phyloP scores from a whole-genome alignment of 2,113 vertebrate genomes.

The Damaliscus lunatus region DNA sequence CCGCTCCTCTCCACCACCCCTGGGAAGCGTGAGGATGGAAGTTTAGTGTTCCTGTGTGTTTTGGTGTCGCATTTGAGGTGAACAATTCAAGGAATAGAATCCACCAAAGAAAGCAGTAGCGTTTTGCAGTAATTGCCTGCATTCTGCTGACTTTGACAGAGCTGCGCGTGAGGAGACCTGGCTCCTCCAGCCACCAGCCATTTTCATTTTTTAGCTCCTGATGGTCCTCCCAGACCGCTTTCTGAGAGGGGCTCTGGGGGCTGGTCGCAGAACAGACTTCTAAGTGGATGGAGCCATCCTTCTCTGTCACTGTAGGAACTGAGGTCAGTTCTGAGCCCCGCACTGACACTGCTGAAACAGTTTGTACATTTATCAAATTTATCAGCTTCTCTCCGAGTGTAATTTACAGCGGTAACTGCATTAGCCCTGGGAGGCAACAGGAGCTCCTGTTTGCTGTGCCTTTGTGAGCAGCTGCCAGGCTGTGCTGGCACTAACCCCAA shows the following conservation, averaged over 20 bases:
- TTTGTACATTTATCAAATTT: conserved; percentile 43
- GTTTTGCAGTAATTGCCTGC: not conserved
- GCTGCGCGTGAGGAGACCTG: not conserved
- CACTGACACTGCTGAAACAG: conserved; percentile 42
- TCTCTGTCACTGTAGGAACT: conserved; percentile 35
- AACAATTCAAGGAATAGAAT: not conserved
- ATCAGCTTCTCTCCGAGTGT: not conserved
- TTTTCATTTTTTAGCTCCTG: not conserved
- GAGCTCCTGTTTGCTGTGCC: not conserved
- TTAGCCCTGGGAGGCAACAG: not conserved
- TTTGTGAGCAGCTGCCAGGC: not conserved
- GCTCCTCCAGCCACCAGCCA: not conserved
- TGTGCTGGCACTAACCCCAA: rapidly evolving
- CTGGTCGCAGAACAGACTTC: conserved; percentile 1
- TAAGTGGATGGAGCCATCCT: conserved; percentile 47
- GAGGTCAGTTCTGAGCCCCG: conserved; percentile 27
- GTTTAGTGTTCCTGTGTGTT: rapidly evolving
- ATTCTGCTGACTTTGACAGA: not conserved
- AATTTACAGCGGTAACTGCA: not conserved
- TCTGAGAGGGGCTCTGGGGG: conserved; percentile 15
- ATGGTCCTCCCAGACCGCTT: not conserved
- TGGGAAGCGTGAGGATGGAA: not conserved
- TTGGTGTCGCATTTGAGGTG: not conserved
- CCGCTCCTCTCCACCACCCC: not conserved
- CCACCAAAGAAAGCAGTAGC: not conserved